Percentiles rank a stretch among this genome's conserved stretches.
phyloP scores from a whole-genome alignment of 2,888 invertebrate species.

The Opisthograptis luteolata region DNA sequence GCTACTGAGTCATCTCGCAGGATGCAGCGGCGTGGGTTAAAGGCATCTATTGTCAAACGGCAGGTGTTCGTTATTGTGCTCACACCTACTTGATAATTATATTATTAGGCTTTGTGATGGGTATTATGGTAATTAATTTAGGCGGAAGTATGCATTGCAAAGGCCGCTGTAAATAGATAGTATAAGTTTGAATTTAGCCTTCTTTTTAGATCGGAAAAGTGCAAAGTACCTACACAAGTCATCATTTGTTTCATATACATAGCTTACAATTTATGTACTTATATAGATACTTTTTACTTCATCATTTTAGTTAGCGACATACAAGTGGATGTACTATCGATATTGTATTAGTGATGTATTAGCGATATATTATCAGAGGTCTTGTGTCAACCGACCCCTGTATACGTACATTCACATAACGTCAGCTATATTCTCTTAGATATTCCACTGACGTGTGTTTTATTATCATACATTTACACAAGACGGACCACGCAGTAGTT shows the following conservation, averaged over 20 bases:
- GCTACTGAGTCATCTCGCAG: slow-evolving; percentile 21
- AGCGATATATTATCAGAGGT: slow-evolving; percentile 4
- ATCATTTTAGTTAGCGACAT: neutral
- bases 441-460: slow-evolving; percentile 8
- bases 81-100: slow-evolving; percentile 34
- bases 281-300: neutral
- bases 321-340: neutral
- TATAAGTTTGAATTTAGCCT: neutral
- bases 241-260: too few species aligned
- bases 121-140: slow-evolving; percentile 20
- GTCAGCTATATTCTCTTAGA: too few species aligned
- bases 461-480: slow-evolving; percentile 2
- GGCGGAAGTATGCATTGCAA: slow-evolving; percentile 18
- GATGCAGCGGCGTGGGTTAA: slow-evolving; percentile 24
- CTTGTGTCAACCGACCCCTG: slow-evolving; percentile 4
- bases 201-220: too few species aligned
- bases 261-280: too few species aligned
- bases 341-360: neutral
- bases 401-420: neutral
- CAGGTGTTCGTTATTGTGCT: slow-evolving; percentile 27
- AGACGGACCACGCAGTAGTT: slow-evolving; percentile 7
- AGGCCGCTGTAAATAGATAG: neutral
- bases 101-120: slow-evolving; percentile 23
- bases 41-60: slow-evolving; percentile 18
- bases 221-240: too few species aligned